Conservation (phyloP, 2,888 invertebrate genomes). For the Boloria selene region DNA sequence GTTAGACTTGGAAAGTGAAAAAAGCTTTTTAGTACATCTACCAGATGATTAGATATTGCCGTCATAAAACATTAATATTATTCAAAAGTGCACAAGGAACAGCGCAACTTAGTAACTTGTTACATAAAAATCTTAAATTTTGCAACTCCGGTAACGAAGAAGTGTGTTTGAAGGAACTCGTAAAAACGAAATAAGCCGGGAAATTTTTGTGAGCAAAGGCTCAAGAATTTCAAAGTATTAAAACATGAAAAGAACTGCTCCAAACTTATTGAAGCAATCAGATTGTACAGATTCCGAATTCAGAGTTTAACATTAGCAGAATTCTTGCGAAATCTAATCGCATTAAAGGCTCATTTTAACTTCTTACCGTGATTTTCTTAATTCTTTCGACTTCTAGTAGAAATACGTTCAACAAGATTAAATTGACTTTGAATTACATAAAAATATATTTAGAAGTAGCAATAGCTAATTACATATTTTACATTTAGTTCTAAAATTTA, state of each 20-base stretch:
- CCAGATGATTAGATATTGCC: too few relatives aligned
- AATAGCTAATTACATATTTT: too few relatives aligned
- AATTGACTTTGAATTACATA: background rate
- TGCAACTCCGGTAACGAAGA: too few relatives aligned
- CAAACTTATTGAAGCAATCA: constrained; percentile 78
- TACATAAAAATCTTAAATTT: too few relatives aligned
- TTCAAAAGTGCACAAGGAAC: too few relatives aligned
- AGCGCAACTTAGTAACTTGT: too few relatives aligned
- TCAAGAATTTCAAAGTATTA: constrained; percentile 69
- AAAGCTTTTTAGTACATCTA: too few relatives aligned
- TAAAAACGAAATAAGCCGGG: constrained; percentile 27
- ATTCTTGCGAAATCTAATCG: constrained; percentile 76
- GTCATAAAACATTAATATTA: too few relatives aligned
- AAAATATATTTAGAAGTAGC: too few relatives aligned
- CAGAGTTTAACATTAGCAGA: constrained; percentile 66
- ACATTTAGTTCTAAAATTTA: too few relatives aligned
- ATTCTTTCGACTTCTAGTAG: constrained; percentile 47
- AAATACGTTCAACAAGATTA: constrained; percentile 1
- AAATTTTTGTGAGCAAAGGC: constrained; percentile 37
- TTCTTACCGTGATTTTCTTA: constrained; percentile 68
- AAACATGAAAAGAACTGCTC: constrained; percentile 72
- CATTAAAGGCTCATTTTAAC: constrained; percentile 76
- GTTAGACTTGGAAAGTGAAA: too few relatives aligned
- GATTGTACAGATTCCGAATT: constrained; percentile 71
- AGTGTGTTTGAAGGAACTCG: constrained; percentile 17